Conservation (phyloP, 2,888 invertebrate genomes). For the Celastrina argiolus region DNA sequence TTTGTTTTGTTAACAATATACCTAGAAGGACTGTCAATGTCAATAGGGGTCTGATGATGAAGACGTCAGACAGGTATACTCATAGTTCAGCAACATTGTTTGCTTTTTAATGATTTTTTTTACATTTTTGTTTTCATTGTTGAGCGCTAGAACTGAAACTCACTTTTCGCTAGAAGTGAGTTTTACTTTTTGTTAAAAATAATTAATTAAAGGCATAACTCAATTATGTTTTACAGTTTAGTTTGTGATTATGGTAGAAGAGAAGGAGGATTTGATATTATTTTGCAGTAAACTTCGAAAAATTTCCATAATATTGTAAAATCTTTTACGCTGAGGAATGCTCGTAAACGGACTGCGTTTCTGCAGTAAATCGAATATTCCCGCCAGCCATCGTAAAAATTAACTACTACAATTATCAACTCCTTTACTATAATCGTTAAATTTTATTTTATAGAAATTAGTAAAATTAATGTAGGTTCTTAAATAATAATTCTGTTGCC, state of each 20-base stretch:
- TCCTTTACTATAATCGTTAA: conserved; percentile 3
- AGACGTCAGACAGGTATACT: too few species aligned
- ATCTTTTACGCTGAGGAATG: conserved; percentile 2
- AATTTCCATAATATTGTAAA: background rate
- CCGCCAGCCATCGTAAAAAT: conserved; percentile 34
- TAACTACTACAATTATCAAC: conserved; percentile 9
- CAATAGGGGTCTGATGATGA: too few species aligned
- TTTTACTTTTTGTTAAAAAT: too few species aligned
- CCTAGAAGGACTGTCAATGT: too few species aligned
- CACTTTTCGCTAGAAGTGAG: too few species aligned
- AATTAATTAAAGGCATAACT: background rate
- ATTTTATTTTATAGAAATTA: background rate
- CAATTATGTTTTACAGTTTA: background rate
- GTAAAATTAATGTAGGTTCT: background rate
- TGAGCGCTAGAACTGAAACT: too few species aligned
- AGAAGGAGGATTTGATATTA: background rate
- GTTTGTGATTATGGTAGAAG: background rate
- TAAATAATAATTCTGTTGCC: background rate
- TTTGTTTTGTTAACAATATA: too few species aligned
- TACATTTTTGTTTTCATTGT: too few species aligned
- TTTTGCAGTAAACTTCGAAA: background rate
- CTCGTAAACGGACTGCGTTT: conserved; percentile 13
- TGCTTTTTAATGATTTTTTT: too few species aligned
- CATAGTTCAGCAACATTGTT: too few species aligned
- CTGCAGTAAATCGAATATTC: conserved; percentile 20